Percentiles rank a stretch among this genome's conserved stretches.
Evolutionary conservation across 2,888 invertebrate genomes (phyloP).

Genomic region (Dryobotodes eremita): DNA sequence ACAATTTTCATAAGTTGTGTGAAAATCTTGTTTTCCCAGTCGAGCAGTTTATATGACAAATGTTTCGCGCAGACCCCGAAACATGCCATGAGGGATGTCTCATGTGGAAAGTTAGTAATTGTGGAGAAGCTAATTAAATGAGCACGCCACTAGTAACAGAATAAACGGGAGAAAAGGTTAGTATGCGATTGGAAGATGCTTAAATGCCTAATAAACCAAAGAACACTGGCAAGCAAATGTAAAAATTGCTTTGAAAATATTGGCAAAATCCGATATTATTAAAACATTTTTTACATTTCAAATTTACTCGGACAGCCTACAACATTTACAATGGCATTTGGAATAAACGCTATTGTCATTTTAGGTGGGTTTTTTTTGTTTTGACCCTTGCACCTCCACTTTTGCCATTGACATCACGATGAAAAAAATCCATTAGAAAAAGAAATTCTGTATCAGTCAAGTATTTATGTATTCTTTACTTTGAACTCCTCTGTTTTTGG

Average conservation of each 20-base stretch:
- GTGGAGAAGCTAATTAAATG: constrained; percentile 41
- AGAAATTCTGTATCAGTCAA: background rate
- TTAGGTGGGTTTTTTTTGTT: background rate
- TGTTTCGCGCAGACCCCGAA: constrained; percentile 20
- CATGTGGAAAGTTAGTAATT: constrained; percentile 48
- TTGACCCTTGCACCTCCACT: background rate
- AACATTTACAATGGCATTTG: background rate
- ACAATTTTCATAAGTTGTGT: constrained; percentile 36
- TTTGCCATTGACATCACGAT: background rate
- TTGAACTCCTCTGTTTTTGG: background rate
- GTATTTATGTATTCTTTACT: background rate
- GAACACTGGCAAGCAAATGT: background rate
- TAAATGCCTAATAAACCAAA: background rate
- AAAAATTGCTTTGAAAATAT: background rate
- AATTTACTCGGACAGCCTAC: background rate
- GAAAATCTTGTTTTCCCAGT: constrained; percentile 49
- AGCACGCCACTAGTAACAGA: background rate
- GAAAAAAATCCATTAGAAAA: background rate
- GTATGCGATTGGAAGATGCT: background rate
- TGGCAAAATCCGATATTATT: background rate
- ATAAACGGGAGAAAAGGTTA: background rate
- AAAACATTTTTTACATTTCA: background rate
- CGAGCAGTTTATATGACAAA: constrained; percentile 53
- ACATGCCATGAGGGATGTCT: constrained; percentile 29
- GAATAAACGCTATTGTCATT: background rate